These are phyloP conservation scores for Rotaria macrura DNA, from an alignment of 2,888 invertebrate species.

Conservation along the genomic window DNA sequence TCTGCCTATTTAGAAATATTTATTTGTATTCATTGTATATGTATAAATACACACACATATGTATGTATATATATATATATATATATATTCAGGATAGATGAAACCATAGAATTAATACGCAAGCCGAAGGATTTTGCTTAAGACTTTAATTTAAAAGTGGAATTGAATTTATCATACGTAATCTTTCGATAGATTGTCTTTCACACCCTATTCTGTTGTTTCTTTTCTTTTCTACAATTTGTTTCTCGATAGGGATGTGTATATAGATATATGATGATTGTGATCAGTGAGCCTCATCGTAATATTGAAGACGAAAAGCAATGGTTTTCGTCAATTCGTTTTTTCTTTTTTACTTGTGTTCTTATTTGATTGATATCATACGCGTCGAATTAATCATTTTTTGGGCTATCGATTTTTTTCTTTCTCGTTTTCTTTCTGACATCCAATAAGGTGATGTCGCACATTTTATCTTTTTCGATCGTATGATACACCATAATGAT, in stretches of 20 bases:
- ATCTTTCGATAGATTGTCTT: not conserved
- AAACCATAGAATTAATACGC: not conserved
- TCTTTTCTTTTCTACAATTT: not conserved
- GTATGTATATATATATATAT: not conserved
- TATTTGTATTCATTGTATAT: not conserved
- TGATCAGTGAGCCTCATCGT: not conserved
- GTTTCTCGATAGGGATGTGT: not conserved
- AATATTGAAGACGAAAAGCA: not conserved
- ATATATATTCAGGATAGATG: not conserved
- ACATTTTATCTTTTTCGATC: constrained; percentile 11
- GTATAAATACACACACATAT: too few species aligned
- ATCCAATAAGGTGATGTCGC: not conserved
- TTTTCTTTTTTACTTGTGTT: not conserved
- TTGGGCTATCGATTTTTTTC: not conserved
- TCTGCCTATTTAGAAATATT: not conserved
- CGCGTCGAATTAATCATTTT: not conserved
- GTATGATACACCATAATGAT: not conserved
- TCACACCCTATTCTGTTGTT: not conserved
- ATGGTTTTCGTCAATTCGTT: not conserved
- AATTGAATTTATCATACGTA: not conserved
- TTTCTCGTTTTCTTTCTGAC: not conserved
- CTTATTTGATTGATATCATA: not conserved
- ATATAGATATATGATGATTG: not conserved
- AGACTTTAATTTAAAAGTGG: constrained; percentile 5
- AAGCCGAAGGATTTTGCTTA: not conserved